phyloP scores from a whole-genome alignment of 2,888 invertebrate species.

The Phanerotoma sp. region DNA sequence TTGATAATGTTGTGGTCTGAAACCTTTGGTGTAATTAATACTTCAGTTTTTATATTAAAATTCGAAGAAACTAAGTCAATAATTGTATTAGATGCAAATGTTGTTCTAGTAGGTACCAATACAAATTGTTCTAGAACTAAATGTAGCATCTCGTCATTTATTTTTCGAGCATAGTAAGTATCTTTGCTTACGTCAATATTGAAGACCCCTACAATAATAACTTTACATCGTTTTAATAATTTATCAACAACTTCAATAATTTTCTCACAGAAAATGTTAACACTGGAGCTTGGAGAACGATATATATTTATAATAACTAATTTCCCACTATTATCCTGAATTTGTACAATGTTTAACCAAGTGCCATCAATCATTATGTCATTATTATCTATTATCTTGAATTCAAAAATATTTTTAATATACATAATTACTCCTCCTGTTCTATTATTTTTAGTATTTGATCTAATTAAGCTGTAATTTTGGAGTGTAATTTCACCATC shows the following conservation, averaged over 20 bases:
- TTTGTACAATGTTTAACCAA: not conserved
- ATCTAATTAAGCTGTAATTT: conserved; percentile 1
- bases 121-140: conserved; percentile 1
- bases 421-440: conserved; percentile 6
- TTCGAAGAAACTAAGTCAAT: conserved; percentile 14
- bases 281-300: conserved; percentile 4
- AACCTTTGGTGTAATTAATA: conserved; percentile 1
- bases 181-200: conserved; percentile 6
- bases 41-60: conserved; percentile 1
- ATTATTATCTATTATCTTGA: not conserved
- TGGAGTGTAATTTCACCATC: not conserved
- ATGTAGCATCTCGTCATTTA: not conserved
- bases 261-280: not conserved
- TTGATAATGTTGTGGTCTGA: conserved; percentile 4
- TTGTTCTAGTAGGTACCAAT: not conserved
- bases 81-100: not conserved
- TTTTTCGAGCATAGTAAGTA: not conserved
- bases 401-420: not conserved
- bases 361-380: not conserved
- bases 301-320: not conserved
- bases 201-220: not conserved
- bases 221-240: not conserved
- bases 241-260: conserved; percentile 2
- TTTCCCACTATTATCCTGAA: not conserved
- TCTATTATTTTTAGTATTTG: not conserved